phyloP scores from a whole-genome alignment of 2,113 vertebrate species.

The Petrocephalus zakoni region DNA sequence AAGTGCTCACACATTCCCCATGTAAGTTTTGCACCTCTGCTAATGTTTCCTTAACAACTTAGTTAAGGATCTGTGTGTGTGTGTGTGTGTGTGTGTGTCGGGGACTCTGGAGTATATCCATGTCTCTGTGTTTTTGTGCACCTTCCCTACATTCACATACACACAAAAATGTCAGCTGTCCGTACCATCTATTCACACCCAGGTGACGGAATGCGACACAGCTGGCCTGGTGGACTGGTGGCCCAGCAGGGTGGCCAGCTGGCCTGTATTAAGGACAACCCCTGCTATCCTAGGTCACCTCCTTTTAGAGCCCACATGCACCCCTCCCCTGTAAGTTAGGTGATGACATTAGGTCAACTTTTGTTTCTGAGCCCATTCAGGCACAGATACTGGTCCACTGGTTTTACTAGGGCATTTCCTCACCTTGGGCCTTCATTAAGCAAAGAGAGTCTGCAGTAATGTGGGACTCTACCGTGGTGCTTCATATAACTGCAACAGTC shows the following conservation, averaged over 20 bases:
- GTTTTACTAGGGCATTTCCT: background rate
- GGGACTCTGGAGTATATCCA: background rate
- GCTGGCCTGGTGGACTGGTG: background rate
- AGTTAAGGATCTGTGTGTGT: background rate
- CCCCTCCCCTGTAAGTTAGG: background rate
- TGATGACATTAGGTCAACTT: background rate
- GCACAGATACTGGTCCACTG: background rate
- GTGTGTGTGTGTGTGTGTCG: background rate
- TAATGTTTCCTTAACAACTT: background rate
- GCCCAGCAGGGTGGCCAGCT: background rate
- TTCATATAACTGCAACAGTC: background rate
- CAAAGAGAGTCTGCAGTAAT: background rate
- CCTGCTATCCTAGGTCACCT: background rate
- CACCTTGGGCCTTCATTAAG: background rate
- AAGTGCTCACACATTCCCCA: background rate
- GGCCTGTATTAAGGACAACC: background rate
- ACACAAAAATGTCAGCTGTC: background rate
- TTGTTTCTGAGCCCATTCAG: background rate
- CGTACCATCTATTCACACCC: constrained; percentile 2
- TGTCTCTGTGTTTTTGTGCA: background rate
- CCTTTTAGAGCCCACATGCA: background rate
- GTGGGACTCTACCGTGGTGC: background rate
- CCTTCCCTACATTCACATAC: background rate
- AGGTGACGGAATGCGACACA: constrained; percentile 5
- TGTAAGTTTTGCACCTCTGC: constrained; percentile 20